A percentile compares a stretch with the other conserved stretches of the same genome.
Evolutionary conservation across 2,888 invertebrate species (phyloP).

Genomic region (Autographa pulchrina): DNA sequence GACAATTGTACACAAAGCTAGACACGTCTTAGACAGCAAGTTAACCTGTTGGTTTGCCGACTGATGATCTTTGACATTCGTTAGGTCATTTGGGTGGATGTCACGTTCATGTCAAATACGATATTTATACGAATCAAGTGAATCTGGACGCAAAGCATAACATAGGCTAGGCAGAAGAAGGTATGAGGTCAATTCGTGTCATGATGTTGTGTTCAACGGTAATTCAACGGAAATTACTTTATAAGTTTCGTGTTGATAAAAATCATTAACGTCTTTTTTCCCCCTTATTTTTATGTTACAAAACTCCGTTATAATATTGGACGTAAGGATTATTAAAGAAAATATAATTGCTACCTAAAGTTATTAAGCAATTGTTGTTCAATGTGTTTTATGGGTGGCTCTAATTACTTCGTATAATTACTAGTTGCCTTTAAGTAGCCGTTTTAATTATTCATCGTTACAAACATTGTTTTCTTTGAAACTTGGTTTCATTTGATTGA

Average conservation of each 20-base stretch:
- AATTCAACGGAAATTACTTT: neutral
- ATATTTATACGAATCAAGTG: too few species aligned
- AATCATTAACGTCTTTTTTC: neutral
- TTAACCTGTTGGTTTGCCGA: too few species aligned
- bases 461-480: neutral
- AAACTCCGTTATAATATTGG: neutral
- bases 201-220: neutral
- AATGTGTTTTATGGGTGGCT: neutral
- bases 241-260: neutral
- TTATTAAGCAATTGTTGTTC: neutral
- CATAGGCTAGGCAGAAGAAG: neutral
- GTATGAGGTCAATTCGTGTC: neutral
- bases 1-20: too few species aligned
- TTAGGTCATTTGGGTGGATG: neutral
- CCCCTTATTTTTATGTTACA: neutral
- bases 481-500: conserved; percentile 2
- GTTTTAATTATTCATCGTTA: neutral
- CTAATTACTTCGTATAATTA: neutral
- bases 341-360: conserved; percentile 1
- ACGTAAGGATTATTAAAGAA: neutral
- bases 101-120: neutral
- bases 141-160: too few species aligned
- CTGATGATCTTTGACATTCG: too few species aligned
- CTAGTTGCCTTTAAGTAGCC: neutral
- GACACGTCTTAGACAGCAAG: too few species aligned